Evolutionary conservation across 2,888 invertebrate genomes (phyloP).

Genomic region (Malachius bipustulatus): DNA sequence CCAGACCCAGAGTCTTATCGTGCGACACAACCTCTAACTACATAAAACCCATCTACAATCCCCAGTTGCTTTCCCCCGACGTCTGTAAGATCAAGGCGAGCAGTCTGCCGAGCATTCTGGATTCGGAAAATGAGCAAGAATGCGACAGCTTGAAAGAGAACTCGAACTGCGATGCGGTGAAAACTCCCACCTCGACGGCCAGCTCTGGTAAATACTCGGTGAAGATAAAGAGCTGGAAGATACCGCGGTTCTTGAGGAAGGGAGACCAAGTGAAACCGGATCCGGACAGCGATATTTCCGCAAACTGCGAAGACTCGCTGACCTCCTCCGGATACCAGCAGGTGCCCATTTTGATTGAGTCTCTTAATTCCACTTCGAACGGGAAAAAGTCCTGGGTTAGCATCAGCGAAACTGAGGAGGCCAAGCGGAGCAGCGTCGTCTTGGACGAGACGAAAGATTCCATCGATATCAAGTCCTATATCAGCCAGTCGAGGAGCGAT

Average conservation of each 20-base stretch:
- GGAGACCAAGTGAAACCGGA: slow-evolving; percentile 37
- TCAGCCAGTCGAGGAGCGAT: slow-evolving; percentile 62
- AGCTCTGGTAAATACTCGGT: slow-evolving; percentile 44
- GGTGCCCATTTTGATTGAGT: slow-evolving; percentile 46
- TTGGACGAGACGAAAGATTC: slow-evolving; percentile 40
- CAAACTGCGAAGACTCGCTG: slow-evolving; percentile 15
- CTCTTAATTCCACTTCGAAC: slow-evolving; percentile 17
- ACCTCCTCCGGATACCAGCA: slow-evolving; percentile 45
- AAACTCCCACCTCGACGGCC: slow-evolving; percentile 56
- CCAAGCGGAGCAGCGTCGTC: slow-evolving; percentile 16
- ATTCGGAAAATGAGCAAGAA: slow-evolving; percentile 58
- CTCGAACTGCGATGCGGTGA: slow-evolving; percentile 42
- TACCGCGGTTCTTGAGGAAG: slow-evolving; percentile 55
- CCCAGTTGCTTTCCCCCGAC: slow-evolving; percentile 47
- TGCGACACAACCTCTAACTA: slow-evolving; percentile 30
- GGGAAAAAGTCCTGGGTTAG: slow-evolving; percentile 21
- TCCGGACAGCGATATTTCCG: slow-evolving; percentile 26
- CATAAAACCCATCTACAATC: slow-evolving; percentile 32
- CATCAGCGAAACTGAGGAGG: slow-evolving; percentile 20
- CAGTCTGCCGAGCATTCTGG: slow-evolving; percentile 72
- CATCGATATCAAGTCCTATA: slow-evolving; percentile 59
- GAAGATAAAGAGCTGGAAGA: slow-evolving; percentile 55
- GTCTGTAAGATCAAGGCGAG: slow-evolving; percentile 57
- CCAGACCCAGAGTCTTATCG: slow-evolving; percentile 33
- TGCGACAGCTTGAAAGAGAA: slow-evolving; percentile 33